A percentile compares a stretch with the other conserved stretches of the same genome.
phyloP scores from a whole-genome alignment of 2,797 vertebrate species.

The Xerus rutilus region DNA sequence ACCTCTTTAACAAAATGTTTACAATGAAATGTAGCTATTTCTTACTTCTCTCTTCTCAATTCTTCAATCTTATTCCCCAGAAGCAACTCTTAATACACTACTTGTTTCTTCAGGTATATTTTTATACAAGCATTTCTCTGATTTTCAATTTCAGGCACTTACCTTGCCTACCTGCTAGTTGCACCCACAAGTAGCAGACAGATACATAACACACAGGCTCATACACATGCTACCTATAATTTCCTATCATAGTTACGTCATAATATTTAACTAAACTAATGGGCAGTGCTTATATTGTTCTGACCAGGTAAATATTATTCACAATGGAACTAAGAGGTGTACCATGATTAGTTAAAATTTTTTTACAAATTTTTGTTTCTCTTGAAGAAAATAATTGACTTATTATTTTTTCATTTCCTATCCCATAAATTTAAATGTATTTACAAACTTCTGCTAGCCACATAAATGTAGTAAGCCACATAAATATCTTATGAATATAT shows the following conservation, averaged over 20 bases:
- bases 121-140: neutral
- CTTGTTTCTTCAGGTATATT: neutral
- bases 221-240: neutral
- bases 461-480: neutral
- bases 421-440: neutral
- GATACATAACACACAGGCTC: neutral
- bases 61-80: neutral
- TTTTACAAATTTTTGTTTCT: neutral
- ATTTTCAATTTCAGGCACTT: neutral
- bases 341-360: neutral
- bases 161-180: neutral
- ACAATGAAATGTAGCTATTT: neutral
- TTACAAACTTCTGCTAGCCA: neutral
- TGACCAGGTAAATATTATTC: neutral
- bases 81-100: neutral
- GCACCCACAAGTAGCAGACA: neutral
- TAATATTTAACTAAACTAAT: neutral
- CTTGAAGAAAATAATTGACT: neutral
- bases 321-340: neutral
- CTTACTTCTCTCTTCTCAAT: neutral
- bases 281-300: neutral
- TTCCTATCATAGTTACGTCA: neutral
- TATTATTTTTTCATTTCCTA: neutral
- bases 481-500: neutral
- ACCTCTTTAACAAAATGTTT: neutral